Evolutionary conservation across 2,888 invertebrate species (phyloP), one percentile per base, ranked within the genome.

Genomic region (Hyposoter didymator): DNA sequence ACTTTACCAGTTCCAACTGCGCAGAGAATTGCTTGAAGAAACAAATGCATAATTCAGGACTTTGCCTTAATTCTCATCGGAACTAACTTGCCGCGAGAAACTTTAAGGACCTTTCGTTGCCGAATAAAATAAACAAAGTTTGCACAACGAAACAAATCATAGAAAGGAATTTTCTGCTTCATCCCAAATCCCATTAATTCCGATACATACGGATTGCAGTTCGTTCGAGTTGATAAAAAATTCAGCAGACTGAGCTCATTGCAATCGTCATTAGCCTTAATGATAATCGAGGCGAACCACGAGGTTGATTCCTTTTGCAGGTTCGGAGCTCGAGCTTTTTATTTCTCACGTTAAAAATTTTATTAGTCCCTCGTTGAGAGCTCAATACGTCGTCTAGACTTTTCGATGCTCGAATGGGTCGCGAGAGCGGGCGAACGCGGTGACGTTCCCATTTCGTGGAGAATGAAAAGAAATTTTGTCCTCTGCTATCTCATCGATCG

Each of bases 1-100:
- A 59, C 14, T 59, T 22, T 59, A 14, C 0, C 6, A 59, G 59
- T 59, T 59, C 14, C 5, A 7, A 28, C 14, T 59, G 59, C 59
- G 5, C 59, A 1, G 28, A 28, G 59, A 59, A 59, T 59, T 28
- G 5, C 59, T 59, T 28, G 59, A 22, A 59, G 59, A 28, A 55
- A 59, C 59, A 59, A 22, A 59, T 59, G 59, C 59, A 59, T 59
- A 28, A 59, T 59, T 59, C 59, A 59, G 0, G 28, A 28, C 59
- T 28, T 28, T 59, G 4, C 28, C 28, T 59, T 59, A 28, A 59
- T 59, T 59, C 28, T 59, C 59, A 28, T 59, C 59, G 28, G 14
- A 28, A 22, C 28, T 14, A 59, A 59, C 28, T 59, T 59, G 1
- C 14, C 12, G 59, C 14, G 59, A 59, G 59, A 28, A 28, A 59